phyloP scores from a whole-genome alignment of 2,888 invertebrate genomes.

The Polyommatus icarus region DNA sequence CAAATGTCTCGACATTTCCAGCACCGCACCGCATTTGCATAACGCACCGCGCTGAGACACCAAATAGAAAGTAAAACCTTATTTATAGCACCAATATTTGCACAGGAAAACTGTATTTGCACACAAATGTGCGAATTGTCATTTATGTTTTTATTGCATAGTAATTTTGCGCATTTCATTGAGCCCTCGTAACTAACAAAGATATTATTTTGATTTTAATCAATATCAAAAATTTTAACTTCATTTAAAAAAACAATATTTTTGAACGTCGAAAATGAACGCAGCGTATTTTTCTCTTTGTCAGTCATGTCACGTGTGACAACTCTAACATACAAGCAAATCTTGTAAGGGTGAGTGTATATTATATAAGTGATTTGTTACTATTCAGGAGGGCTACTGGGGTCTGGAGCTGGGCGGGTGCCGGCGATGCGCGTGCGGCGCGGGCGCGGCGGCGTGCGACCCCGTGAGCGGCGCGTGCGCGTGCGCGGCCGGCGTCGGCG shows the following conservation, averaged over 20 bases:
- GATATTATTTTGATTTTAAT: too few relatives aligned
- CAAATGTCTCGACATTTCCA: not conserved
- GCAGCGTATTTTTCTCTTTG: too few relatives aligned
- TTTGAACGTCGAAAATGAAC: too few relatives aligned
- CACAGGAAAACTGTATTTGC: not conserved
- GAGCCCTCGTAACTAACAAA: too few relatives aligned
- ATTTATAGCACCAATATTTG: constrained; percentile 12
- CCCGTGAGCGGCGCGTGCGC: constrained; percentile 87
- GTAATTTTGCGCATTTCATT: too few relatives aligned
- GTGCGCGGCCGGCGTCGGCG: constrained; percentile 88
- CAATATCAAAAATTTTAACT: too few relatives aligned
- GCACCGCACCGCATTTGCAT: not conserved
- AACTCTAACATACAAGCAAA: too few relatives aligned
- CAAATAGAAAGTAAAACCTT: constrained; percentile 8
- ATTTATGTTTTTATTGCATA: not conserved
- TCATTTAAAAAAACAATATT: too few relatives aligned
- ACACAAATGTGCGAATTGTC: not conserved
- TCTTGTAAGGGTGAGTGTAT: too few relatives aligned
- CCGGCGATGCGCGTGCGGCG: constrained; percentile 88
- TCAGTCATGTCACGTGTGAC: too few relatives aligned
- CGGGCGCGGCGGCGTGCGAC: constrained; percentile 87
- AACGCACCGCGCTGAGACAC: not conserved
- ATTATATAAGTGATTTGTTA: too few relatives aligned
- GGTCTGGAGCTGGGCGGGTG: constrained; percentile 89
- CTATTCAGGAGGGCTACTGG: constrained; percentile 85